Evolutionary conservation across 2,888 invertebrate genomes (phyloP).

Genomic region (Cataglyphis rosenhaueri): DNA sequence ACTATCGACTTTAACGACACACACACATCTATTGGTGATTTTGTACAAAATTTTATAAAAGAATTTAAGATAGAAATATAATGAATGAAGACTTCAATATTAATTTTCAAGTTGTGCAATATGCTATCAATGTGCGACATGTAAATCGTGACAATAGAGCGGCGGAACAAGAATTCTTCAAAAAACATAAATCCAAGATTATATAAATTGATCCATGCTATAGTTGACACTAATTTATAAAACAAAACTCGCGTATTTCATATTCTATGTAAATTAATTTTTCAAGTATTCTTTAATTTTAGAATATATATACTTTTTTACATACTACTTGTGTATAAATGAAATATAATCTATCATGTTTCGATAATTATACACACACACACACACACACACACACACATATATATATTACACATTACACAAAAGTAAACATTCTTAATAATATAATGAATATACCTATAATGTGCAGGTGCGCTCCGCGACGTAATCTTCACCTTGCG

Average conservation of each 20-base stretch:
- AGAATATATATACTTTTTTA: neutral
- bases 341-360: neutral
- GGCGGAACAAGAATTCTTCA: slow-evolving; percentile 46
- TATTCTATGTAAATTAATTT: neutral
- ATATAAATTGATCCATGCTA: slow-evolving; percentile 74
- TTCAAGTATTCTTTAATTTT: neutral
- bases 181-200: slow-evolving; percentile 69
- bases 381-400: too few species aligned
- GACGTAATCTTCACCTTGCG: slow-evolving; percentile 17
- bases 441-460: neutral
- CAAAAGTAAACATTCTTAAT: slow-evolving; percentile 5
- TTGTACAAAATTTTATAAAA: neutral
- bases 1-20: slow-evolving; percentile 1
- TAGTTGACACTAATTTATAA: slow-evolving; percentile 69
- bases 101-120: slow-evolving; percentile 61
- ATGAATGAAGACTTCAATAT: slow-evolving; percentile 59
- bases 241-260: slow-evolving; percentile 27
- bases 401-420: neutral
- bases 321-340: neutral
- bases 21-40: neutral
- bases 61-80: neutral
- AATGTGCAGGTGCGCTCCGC: neutral
- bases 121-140: slow-evolving; percentile 69
- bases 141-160: slow-evolving; percentile 67
- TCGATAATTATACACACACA: neutral